Evolutionary conservation across 1,140 invertebrate genomes (phyloP), one percentile per base, ranked within the genome.

Genomic region (Magallana ariakensis): DNA sequence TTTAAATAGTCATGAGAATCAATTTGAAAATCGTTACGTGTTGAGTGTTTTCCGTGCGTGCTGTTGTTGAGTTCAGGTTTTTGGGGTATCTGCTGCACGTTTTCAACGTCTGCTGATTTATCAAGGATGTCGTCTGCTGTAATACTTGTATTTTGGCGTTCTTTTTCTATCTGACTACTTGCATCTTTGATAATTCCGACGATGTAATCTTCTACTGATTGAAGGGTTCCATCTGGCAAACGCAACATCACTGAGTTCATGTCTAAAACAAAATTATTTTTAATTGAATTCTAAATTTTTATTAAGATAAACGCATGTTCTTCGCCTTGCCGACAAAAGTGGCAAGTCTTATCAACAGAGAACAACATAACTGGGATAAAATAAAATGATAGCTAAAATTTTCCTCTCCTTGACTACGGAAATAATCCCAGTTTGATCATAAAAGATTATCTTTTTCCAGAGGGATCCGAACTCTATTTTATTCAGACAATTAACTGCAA

Each of bases 191-290:
- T 87, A 33, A 87, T 87, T 15, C 54, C 54, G 6, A 87, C 57
- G n/a, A 87, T 87, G 54, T 87, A 87, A 57, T 83, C 85, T 26
- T 80, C 80, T 19, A 87, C 58, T 8, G 85, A 83, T 22, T 83
- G 80, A 60, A 57, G 26, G 56, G 33, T 60, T 19, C 85, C 85
- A 75, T 87, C 85, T 22, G 85, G 58, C 16, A 82, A 56, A 55
- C 80, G 46, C 33, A 55, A 82, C 19, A 54, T 55, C 19, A 82
- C 80, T 54, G 80, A 82, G 54, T 26, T 55, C 33, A 26, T 56
- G 55, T 82, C 46, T 82, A 13, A 53, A 82, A 82, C 3, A 10
- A 53, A 46, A 46, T 46, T 46, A 46, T 46, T 46, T 46, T 46
- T 46, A 46, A 46, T 46, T 46, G 33, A 46, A 46, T 46, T 46